A percentile compares a stretch with the other conserved stretches of the same genome.
Evolutionary conservation across 2,113 vertebrate genomes (phyloP).

Genomic region (Capreolus pygargus): DNA sequence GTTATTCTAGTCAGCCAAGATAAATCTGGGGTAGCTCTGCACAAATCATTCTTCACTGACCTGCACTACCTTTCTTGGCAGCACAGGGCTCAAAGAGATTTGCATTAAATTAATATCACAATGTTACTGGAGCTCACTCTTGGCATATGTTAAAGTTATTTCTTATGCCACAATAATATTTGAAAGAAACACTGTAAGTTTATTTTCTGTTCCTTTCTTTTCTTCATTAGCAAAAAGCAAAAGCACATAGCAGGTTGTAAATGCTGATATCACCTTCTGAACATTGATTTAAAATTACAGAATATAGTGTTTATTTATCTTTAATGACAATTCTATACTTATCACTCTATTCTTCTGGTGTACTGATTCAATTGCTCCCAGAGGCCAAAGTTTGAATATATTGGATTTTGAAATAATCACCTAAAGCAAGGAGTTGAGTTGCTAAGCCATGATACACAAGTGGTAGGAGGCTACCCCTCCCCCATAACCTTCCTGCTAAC

Average conservation of each 20-base stretch:
- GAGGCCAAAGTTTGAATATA: slow-evolving; percentile 78
- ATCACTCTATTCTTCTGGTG: slow-evolving; percentile 72
- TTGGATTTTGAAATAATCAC: slow-evolving; percentile 79
- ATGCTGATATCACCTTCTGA: slow-evolving; percentile 65
- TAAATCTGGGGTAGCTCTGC: neutral
- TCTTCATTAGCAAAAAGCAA: slow-evolving; percentile 38
- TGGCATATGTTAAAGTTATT: slow-evolving; percentile 59
- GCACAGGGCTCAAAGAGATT: slow-evolving; percentile 31
- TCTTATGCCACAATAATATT: neutral
- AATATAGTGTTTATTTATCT: slow-evolving; percentile 75
- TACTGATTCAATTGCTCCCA: slow-evolving; percentile 73
- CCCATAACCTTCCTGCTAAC: slow-evolving; percentile 5
- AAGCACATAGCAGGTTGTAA: slow-evolving; percentile 51
- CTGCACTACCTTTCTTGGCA: neutral
- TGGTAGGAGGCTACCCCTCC: slow-evolving; percentile 47
- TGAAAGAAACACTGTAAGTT: neutral
- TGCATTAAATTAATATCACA: slow-evolving; percentile 23
- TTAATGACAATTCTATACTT: slow-evolving; percentile 80
- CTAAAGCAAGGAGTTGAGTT: slow-evolving; percentile 61
- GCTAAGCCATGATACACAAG: slow-evolving; percentile 67
- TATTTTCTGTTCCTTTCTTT: neutral
- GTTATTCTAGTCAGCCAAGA: neutral
- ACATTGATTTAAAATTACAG: slow-evolving; percentile 71
- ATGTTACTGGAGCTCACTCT: slow-evolving; percentile 11
- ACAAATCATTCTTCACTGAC: neutral